These are phyloP conservation scores for Brevimyrus niger DNA, from an alignment of 2,113 vertebrate genomes.

Conservation along the genomic window DNA sequence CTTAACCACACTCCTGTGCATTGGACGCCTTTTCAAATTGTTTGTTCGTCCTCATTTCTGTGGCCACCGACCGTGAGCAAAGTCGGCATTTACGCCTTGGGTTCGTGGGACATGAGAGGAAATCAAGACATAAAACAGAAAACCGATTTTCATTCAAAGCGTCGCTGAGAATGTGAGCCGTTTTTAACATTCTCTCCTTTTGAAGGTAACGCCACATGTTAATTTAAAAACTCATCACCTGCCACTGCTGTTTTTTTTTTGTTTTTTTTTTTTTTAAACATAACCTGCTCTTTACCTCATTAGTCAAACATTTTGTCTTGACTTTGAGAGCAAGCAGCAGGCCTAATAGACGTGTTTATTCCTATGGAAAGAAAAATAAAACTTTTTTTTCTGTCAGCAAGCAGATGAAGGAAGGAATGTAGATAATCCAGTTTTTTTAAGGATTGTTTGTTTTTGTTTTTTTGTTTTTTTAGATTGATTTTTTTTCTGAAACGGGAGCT, in stretches of 20 bases:
- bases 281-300: not conserved
- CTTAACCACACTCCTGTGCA: not conserved
- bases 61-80: not conserved
- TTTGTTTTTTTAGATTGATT: not conserved
- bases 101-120: not conserved
- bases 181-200: not conserved
- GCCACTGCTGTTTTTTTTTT: not conserved
- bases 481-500: not conserved
- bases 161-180: not conserved
- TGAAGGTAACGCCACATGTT: not conserved
- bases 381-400: not conserved
- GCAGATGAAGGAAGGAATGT: not conserved
- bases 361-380: conserved; percentile 17
- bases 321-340: conserved; percentile 2
- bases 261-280: too few species aligned
- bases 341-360: conserved; percentile 19
- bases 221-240: not conserved
- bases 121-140: not conserved
- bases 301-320: conserved; percentile 8
- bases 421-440: not conserved
- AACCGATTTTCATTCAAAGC: not conserved
- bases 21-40: not conserved
- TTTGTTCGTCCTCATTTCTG: not conserved
- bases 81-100: not conserved
- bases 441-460: not conserved